These are phyloP conservation scores for Apodemus sylvaticus DNA, from an alignment of 2,113 vertebrate species.

Conservation along the genomic window DNA sequence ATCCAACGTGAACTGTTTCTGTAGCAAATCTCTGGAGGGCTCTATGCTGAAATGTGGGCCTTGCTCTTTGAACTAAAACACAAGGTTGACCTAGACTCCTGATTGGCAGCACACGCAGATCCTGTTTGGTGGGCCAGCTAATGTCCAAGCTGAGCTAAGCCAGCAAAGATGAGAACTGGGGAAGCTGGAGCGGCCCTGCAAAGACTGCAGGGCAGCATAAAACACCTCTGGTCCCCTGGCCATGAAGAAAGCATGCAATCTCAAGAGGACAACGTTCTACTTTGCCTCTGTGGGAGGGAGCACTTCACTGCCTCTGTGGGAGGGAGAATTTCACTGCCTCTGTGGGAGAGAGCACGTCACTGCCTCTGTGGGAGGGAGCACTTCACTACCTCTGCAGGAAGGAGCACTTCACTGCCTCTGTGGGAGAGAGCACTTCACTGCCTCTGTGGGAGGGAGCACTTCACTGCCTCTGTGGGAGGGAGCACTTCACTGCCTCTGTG, in stretches of 20 bases:
- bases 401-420: no score
- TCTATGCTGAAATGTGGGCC: not conserved
- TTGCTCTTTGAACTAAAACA: not conserved
- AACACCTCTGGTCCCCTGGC: not conserved
- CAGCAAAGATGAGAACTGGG: not conserved
- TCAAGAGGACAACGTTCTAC: not conserved
- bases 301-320: not conserved
- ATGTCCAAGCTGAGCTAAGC: not conserved
- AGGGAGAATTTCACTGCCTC: no score
- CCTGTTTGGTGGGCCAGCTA: not conserved
- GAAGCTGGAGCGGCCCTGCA: not conserved
- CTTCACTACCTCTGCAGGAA: no score
- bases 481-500: no score
- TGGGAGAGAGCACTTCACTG: no score
- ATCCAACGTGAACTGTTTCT: not conserved
- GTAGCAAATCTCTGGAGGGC: not conserved
- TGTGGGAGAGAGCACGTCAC: no score
- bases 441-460: no score
- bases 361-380: no score
- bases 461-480: no score
- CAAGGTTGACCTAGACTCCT: not conserved
- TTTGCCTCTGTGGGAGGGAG: not conserved
- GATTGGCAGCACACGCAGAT: no score
- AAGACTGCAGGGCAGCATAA: not conserved
- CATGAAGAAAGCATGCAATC: not conserved